phyloP scores from a whole-genome alignment of 1,140 invertebrate genomes.

The Nomia melanderi region DNA sequence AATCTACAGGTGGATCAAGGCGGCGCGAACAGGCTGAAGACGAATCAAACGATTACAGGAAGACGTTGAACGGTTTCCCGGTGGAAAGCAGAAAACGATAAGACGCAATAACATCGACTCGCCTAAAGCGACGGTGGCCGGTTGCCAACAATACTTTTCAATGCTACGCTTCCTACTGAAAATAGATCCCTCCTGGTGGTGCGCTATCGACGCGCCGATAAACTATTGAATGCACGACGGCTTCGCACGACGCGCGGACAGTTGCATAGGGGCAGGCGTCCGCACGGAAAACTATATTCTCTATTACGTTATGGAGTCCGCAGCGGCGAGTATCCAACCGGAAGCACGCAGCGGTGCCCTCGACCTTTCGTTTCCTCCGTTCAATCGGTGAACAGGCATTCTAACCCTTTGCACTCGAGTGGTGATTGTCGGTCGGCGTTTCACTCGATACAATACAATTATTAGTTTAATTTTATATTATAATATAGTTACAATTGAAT shows the following conservation, averaged over 20 bases:
- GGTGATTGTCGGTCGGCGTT: no score
- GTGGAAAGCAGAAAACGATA: not conserved
- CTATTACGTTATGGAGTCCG: slow-evolving; percentile 21
- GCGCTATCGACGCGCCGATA: not conserved
- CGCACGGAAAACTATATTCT: slow-evolving; percentile 15
- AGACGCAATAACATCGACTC: not conserved
- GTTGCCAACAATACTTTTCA: slow-evolving; percentile 27
- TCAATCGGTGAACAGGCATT: slow-evolving; percentile 33
- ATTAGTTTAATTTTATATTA: no score
- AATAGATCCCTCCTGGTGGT: slow-evolving; percentile 3
- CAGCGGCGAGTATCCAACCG: slow-evolving; percentile 50
- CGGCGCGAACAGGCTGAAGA: no score
- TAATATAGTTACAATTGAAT: no score
- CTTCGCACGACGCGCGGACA: no score
- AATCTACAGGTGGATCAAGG: no score
- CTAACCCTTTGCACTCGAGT: no score
- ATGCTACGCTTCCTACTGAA: slow-evolving; percentile 4
- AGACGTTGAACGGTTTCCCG: not conserved
- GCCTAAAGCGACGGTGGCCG: not conserved
- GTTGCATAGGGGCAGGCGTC: slow-evolving; percentile 32
- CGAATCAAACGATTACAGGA: no score
- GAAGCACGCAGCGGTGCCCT: slow-evolving; percentile 61
- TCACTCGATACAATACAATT: no score
- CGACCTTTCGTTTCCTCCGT: slow-evolving; percentile 46
- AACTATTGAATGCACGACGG: not conserved